These are phyloP conservation scores for Platyrinchus mystaceus DNA, from an alignment of 2,797 vertebrate genomes.

Conservation along the genomic window DNA sequence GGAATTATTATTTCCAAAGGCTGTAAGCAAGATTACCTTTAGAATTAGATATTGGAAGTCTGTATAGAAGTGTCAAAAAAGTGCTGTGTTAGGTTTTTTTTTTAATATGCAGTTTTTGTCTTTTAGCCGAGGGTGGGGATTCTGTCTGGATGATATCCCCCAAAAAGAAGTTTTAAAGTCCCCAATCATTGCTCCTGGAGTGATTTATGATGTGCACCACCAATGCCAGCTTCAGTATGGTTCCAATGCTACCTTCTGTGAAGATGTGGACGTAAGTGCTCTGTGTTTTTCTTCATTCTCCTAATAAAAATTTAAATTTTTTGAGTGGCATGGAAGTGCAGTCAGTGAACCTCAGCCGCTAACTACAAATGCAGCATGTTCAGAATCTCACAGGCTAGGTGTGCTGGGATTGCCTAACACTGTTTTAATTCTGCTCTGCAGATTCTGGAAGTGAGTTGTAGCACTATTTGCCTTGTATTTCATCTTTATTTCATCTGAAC, in stretches of 20 bases:
- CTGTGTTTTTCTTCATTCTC: background rate
- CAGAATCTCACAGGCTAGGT: background rate
- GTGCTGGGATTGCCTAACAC: background rate
- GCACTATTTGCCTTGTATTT: background rate
- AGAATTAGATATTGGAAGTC: background rate
- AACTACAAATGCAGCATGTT: background rate
- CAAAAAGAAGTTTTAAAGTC: slow-evolving; percentile 89
- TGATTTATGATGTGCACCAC: slow-evolving; percentile 92
- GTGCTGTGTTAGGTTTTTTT: background rate
- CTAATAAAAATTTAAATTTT: background rate
- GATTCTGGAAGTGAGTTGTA: background rate
- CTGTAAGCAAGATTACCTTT: background rate
- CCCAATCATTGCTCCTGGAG: slow-evolving; percentile 88
- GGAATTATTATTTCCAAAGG: background rate
- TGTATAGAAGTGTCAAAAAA: background rate
- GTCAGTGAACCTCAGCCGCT: background rate
- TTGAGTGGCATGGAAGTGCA: background rate
- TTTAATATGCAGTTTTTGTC: background rate
- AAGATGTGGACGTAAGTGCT: slow-evolving; percentile 90
- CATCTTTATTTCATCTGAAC: background rate
- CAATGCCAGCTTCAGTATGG: slow-evolving; percentile 98
- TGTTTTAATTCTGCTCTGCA: background rate
- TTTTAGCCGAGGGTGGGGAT: slow-evolving; percentile 94
- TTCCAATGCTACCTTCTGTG: slow-evolving; percentile 91
- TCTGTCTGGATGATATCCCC: slow-evolving; percentile 92